A percentile compares a stretch with the other conserved stretches of the same genome.
These are phyloP conservation scores for Subanguina moxae DNA, from an alignment of 1,140 invertebrate genomes.

Conservation along the genomic window DNA sequence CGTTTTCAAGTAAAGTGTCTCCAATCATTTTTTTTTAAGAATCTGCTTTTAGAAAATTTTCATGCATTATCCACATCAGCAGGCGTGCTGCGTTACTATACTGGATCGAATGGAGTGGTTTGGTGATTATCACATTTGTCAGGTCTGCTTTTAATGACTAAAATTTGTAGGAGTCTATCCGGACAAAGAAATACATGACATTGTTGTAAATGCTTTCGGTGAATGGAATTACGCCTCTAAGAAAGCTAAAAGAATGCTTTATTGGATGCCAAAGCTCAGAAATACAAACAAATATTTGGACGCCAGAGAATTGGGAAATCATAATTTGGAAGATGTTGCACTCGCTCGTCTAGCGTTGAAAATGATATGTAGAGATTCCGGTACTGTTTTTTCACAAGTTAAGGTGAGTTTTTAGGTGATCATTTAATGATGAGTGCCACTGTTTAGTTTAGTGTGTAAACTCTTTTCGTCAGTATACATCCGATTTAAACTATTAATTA, in stretches of 20 bases:
- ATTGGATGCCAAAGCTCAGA: slow-evolving; percentile 96
- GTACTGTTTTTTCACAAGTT: slow-evolving; percentile 60
- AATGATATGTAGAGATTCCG: slow-evolving; percentile 78
- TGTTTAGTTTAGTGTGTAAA: too few species aligned
- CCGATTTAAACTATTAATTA: too few species aligned
- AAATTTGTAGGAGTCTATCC: slow-evolving; percentile 74
- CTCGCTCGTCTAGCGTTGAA: slow-evolving; percentile 79
- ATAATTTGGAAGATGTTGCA: slow-evolving; percentile 68
- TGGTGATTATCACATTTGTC: slow-evolving; percentile 63
- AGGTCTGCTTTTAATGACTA: slow-evolving; percentile 11
- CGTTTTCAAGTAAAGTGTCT: slow-evolving; percentile 68
- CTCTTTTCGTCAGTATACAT: too few species aligned
- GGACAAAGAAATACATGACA: slow-evolving; percentile 77
- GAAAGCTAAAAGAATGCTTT: slow-evolving; percentile 85
- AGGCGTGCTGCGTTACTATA: slow-evolving; percentile 79
- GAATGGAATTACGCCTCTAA: slow-evolving; percentile 71
- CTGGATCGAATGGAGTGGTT: slow-evolving; percentile 84
- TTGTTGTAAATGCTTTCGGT: slow-evolving; percentile 80
- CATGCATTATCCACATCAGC: slow-evolving; percentile 87
- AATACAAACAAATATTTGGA: slow-evolving; percentile 82
- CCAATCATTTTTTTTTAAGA: neutral
- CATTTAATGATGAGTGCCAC: too few species aligned
- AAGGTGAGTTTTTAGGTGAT: slow-evolving; percentile 11
- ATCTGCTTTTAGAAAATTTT: slow-evolving; percentile 60
- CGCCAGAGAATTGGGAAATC: slow-evolving; percentile 66